Evolutionary conservation across 2,888 invertebrate species (phyloP).

Genomic region (Drosophila rubida): DNA sequence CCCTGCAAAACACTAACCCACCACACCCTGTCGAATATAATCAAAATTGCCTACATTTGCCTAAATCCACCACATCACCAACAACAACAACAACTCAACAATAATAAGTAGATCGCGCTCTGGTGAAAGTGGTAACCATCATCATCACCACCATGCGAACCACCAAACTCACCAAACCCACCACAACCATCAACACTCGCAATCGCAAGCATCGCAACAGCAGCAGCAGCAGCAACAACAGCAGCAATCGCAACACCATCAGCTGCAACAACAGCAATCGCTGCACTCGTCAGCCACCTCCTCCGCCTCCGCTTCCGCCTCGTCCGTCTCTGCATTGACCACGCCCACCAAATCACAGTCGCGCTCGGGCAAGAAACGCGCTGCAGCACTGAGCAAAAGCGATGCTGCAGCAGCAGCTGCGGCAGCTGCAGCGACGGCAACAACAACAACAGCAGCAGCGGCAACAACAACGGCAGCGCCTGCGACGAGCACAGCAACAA

Average conservation of each 20-base stretch:
- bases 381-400: constrained; percentile 71
- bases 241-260: constrained; percentile 47
- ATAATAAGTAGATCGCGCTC: constrained; percentile 80
- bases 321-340: constrained; percentile 35
- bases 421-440: constrained; percentile 15
- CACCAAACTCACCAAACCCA: constrained; percentile 62
- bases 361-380: constrained; percentile 84
- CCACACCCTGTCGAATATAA: constrained; percentile 9
- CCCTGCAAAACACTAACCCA: constrained; percentile 31
- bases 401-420: constrained; percentile 39
- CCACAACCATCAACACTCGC: constrained; percentile 57
- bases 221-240: constrained; percentile 44
- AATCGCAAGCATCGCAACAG: constrained; percentile 41
- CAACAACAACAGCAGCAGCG: constrained; percentile 10
- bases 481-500: constrained; percentile 16
- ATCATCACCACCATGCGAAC: constrained; percentile 62
- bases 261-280: constrained; percentile 58
- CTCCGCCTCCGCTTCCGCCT: constrained; percentile 27
- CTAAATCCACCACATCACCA: constrained; percentile 6
- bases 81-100: constrained; percentile 26
- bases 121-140: constrained; percentile 75
- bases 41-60: constrained; percentile 2
- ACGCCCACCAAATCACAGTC: constrained; percentile 71
- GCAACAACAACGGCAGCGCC: constrained; percentile 18
- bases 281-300: constrained; percentile 27